Evolutionary conservation across 2,888 invertebrate genomes (phyloP), one percentile per base, ranked within the genome.

Genomic region (Arge pagana): DNA sequence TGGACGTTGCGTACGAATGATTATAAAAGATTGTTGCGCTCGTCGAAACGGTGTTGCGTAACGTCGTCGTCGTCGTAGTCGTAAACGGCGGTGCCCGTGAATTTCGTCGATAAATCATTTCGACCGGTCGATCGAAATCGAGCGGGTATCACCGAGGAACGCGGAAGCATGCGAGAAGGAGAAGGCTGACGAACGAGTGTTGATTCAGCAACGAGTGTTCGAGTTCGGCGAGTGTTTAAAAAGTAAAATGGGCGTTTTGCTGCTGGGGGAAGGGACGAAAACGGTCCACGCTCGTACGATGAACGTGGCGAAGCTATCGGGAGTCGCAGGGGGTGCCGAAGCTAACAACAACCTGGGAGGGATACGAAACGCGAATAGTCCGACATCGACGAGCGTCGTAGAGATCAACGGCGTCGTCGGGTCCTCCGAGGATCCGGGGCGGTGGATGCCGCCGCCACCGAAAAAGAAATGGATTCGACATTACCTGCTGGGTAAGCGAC

Each of bases 401-500:
- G 60, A 65, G 50, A 62, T 55, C 49, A 64, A 66, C 50, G 61
- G 64, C 61, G 62, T 62, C 55, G 59, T 63, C 40, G 61, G 58
- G 33, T 59, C 60, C 51, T 55, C 54, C 10, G 55, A 62, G 53
- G 59, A 62, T 40, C 57, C 59, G 36, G 60, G 58, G 28, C 62
- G 62, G 55, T 73, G 73, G 72, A 68, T 70, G 57, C 82, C 85
- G 28, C 84, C 78, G 36, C 77, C 86, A 50, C 87, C 87, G 35
- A 88, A 88, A 78, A 88, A 88, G 79, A 87, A 87, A 74, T 88
- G 87, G 86, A 86, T 86, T 60, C 83, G 81, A 65, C 85, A 85
- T 70, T 86, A 85, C 72, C 77, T 85, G 64, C 83, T 83, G 79
- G 76, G 84, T 84, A 71, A 72, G 71, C 45, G 21, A 31, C 23